Evolutionary conservation across 2,797 vertebrate genomes (phyloP).

Genomic region (Aulostomus chinensis): DNA sequence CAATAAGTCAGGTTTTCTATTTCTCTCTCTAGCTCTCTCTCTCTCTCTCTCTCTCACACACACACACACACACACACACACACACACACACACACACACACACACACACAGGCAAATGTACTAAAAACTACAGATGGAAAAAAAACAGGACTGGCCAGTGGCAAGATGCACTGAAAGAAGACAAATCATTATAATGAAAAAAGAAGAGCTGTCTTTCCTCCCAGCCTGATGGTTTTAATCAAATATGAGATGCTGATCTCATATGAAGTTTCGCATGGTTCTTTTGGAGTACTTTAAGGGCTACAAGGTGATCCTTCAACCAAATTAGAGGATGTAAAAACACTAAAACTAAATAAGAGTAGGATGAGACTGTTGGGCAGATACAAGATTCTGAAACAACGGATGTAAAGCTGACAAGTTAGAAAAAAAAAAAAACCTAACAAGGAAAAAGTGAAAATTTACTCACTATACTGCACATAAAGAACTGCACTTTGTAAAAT

Average conservation of each 20-base stretch:
- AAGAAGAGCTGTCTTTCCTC: neutral
- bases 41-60: no score
- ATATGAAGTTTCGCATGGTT: neutral
- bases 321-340: neutral
- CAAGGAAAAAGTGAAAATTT: no score
- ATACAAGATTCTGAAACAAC: neutral
- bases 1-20: no score
- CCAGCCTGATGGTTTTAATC: slow-evolving; percentile 21
- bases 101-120: no score
- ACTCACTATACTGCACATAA: no score
- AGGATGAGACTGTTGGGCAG: neutral
- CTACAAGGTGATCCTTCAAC: no score
- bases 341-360: neutral
- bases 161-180: slow-evolving; percentile 12
- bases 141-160: slow-evolving; percentile 15
- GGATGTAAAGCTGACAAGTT: no score
- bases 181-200: slow-evolving; percentile 27
- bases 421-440: no score
- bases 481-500: no score
- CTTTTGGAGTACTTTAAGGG: no score
- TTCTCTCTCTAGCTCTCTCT: no score
- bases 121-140: neutral
- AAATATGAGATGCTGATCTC: slow-evolving; percentile 15
- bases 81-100: no score
- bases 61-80: neutral